Base-by-base conservation (phyloP, 1,140 invertebrate genomes). In the Calliopsis andreniformis region DNA sequence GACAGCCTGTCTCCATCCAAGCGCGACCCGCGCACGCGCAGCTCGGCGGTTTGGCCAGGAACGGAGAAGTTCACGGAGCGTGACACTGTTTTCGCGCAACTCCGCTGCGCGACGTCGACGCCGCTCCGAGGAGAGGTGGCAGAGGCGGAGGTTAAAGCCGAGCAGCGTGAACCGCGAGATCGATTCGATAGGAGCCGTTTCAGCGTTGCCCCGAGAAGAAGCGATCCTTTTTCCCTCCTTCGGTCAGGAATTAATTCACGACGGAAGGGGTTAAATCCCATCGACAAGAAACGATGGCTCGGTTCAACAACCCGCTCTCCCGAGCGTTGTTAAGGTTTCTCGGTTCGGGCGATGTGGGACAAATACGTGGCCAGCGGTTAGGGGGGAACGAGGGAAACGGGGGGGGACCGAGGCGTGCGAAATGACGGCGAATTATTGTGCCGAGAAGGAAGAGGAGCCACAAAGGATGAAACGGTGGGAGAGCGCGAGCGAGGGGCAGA, bases 341-440 rank as follows among this genome's bases (percentile, higher is more conserved):
- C 18, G 43, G 43, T 51, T 69, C 55, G 20, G 45, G 64, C 55
- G 49, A 80, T 80, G 78, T 81, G 51, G 70, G 45, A 64, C 78
- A 80, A 67, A 76, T 51, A 58, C 47, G 35, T 79, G 43, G 35
- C 39, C 16, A 10, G 35, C 47, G 28, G n/a, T n/a, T n/a, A n/a
- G n/a, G n/a, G 43, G 43, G 20, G 28, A 39, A 35, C 35, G 35
- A 43, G n/a, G 18, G 25, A 23, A 12, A 12, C 23, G 64, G 45
- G 23, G 49, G 42, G 70, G 61, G 25, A 67, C 61, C 16, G 55
- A n/a, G 43, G 61, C 72, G 72, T 80, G 71, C 51, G 58, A 76
- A 81, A 82, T 77, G 66, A 77, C 32, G 56, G 61, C 55, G 58
- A 81, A 79, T 80, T 76, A 80, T 80, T 76, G 35, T 63, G 25